Base-by-base conservation (phyloP, 2,797 vertebrate species). In the Sternarchorhynchus goeldii region DNA sequence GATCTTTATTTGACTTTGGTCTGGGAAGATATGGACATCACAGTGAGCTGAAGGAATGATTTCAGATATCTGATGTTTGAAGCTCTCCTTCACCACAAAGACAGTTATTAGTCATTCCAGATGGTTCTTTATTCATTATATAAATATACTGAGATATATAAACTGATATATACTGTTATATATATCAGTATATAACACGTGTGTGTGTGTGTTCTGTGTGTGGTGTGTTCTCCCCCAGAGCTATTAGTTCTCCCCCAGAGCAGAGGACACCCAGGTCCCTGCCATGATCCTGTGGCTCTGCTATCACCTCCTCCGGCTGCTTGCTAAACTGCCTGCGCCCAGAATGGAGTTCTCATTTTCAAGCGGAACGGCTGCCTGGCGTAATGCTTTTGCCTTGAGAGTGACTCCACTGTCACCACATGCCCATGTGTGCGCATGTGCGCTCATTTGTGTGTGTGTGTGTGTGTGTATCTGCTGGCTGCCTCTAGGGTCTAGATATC, bases 291-390 rank as follows among this genome's bases (percentile, higher is more conserved):
- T 86, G 5, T 66, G 69, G 87, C 81, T 77, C 83, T 79, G 81
- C 75, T 87, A 88, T 89, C 89, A 88, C 81, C 72, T 75, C 73
- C 71, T 75, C 81, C 81, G 81, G 16, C 81, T 76, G 85, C 79
- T 83, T 80, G 83, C 86, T 91, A 90, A 92, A 90, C 85, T 89
- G 88, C 79, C 84, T 59, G 73, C 79, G 81, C 87, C 85, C 84
- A 85, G 88, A 93, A 93, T 91, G 86, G 87, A 93, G 91, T 91
- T 88, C 89, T 91, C 90, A 88, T 88, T 88, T 91, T 91, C 88
- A 88, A 88, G 86, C 87, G 86, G 86, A 88, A 86, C 31, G 82
- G 85, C 87, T 84, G 83, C 87, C 86, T 89, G 88, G 88, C 88
- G 90, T 91, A 87, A 91, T 85, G 73, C 84, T 91, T 90, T 93